Evolutionary conservation across 92 coral and sea anemone genomes (phyloP), one percentile per base, ranked within the genome.

Genomic region (Porites lobata): DNA sequence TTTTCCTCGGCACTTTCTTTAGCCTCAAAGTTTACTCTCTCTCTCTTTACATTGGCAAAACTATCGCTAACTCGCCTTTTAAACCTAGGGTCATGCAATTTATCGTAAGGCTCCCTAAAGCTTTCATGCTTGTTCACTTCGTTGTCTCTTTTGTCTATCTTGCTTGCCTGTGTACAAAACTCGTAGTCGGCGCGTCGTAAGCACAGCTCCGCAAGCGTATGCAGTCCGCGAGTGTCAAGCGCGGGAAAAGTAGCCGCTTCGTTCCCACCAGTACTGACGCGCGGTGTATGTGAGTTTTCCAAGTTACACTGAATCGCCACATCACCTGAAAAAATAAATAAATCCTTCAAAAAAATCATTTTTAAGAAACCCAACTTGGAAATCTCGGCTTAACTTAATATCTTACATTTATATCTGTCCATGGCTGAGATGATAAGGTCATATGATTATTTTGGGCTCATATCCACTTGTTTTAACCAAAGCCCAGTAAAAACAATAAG

Each of bases 161-260:
- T 73, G 50, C 50, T 73, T 26, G 61, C 51, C 80, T 83, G 64
- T 14, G 74, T 50, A 17, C 72, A 83, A 83, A 84, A 85, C 61
- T 95, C 93, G 85, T 91, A 91, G 77, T 95, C 96, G 21, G 98
- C 96, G 61, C 94, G 90, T n/a, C 96, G 91, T 63, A 97, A 66
- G 75, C 99, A 97, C 69, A 97, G 87, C 77, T 97, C 99, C 6
- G 99, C 99, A 65, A 97, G 90, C 14, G 99, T 96, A 76, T 97
- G 99, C 29, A 97, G 94, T n/a, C 98, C 98, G 69, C 86, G 95
- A 6, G 95, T 93, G 90, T 91, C 95, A 13, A 89, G 82, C 79
- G 82, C 88, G 77, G 82, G 77, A 77, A 76, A 78, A 85, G 43
- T 57, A n/a, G 76, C 20, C 83, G 80, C 91, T 19, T 92, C 92